Conservation (phyloP, 2,888 invertebrate species). For the Ophraella communa region DNA sequence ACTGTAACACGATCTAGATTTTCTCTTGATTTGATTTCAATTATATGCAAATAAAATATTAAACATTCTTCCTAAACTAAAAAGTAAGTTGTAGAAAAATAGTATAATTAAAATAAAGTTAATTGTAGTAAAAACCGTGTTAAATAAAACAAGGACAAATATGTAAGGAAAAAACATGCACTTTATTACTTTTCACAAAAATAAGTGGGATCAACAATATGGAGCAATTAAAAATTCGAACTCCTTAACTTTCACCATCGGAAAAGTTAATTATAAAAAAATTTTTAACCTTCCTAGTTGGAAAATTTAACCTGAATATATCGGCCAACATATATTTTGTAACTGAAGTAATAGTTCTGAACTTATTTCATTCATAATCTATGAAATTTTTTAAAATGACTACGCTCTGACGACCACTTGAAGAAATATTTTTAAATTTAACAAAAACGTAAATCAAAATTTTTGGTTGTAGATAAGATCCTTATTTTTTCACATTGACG, state of each 20-base stretch:
- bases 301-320: too few species aligned
- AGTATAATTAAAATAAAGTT: slow-evolving; percentile 31
- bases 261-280: background rate
- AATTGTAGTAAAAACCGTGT: slow-evolving; percentile 26
- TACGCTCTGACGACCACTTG: too few species aligned
- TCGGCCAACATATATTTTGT: too few species aligned
- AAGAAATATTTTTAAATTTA: too few species aligned
- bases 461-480: too few species aligned
- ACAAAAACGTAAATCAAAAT: too few species aligned
- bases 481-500: too few species aligned
- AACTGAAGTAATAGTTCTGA: too few species aligned
- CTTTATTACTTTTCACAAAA: slow-evolving; percentile 7
- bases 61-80: slow-evolving; percentile 38
- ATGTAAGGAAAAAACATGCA: slow-evolving; percentile 1
- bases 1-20: slow-evolving; percentile 30
- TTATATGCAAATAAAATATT: slow-evolving; percentile 14
- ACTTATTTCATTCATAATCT: too few species aligned
- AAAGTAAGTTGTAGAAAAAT: slow-evolving; percentile 38
- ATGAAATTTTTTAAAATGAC: too few species aligned
- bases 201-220: background rate
- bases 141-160: slow-evolving; percentile 7
- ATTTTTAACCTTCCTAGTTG: too few species aligned
- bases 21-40: slow-evolving; percentile 13
- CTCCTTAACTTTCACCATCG: background rate
- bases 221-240: background rate